Percentiles rank a stretch among this genome's conserved stretches.
Evolutionary conservation across 1,140 invertebrate genomes (phyloP).

Genomic region (Laodelphax striatellus): DNA sequence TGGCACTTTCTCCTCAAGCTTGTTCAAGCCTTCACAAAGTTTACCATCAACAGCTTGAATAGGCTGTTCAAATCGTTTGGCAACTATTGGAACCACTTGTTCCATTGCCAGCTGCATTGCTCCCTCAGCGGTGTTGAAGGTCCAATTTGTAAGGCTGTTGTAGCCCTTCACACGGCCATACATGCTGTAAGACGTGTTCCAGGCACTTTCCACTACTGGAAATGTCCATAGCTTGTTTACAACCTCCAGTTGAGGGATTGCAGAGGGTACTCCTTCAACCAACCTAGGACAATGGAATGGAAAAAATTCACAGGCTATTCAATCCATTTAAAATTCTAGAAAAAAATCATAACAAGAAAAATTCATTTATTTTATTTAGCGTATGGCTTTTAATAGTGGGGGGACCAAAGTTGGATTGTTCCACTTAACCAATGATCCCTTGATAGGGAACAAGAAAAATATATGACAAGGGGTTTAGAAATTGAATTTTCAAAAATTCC

Average conservation of each 20-base stretch:
- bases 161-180: conserved; percentile 43
- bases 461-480: too few relatives aligned
- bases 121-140: conserved; percentile 50
- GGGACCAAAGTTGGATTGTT: too few relatives aligned
- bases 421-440: too few relatives aligned
- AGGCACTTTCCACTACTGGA: conserved; percentile 41
- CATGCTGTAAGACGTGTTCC: conserved; percentile 38
- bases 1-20: conserved; percentile 63
- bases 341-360: too few relatives aligned
- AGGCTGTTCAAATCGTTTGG: conserved; percentile 51
- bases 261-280: conserved; percentile 15
- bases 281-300: not conserved
- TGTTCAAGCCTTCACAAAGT: conserved; percentile 62
- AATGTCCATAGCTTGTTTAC: conserved; percentile 41
- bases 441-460: too few relatives aligned
- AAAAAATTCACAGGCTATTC: too few relatives aligned
- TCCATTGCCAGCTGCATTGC: conserved; percentile 46
- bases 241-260: conserved; percentile 39
- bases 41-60: conserved; percentile 57
- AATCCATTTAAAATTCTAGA: too few relatives aligned
- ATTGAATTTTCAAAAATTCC: too few relatives aligned
- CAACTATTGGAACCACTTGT: conserved; percentile 34
- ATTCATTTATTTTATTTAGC: too few relatives aligned
- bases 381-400: too few relatives aligned
- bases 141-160: conserved; percentile 47